These are phyloP conservation scores for Drosophila mercatorum DNA, from an alignment of 2,888 invertebrate genomes.

Conservation along the genomic window DNA sequence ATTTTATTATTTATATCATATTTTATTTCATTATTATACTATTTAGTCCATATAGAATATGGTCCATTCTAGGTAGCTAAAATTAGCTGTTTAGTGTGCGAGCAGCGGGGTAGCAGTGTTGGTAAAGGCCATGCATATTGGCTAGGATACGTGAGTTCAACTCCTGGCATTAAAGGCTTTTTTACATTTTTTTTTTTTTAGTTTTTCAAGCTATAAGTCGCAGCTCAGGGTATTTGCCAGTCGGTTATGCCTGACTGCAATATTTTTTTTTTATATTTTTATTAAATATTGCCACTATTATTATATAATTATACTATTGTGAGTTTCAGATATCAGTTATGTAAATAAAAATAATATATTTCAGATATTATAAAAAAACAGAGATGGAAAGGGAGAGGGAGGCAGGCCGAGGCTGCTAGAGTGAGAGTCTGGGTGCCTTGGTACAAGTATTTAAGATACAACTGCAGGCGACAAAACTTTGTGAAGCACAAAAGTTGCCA, in stretches of 20 bases:
- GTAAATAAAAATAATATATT: background rate
- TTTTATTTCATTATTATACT: too few relatives aligned
- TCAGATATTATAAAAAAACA: background rate
- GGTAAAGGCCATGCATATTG: too few relatives aligned
- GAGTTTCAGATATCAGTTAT: background rate
- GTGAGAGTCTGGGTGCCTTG: background rate
- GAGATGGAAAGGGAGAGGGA: background rate
- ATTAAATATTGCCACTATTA: background rate
- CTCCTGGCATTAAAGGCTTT: too few relatives aligned
- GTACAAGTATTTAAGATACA: background rate
- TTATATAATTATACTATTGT: background rate
- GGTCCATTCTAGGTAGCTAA: too few relatives aligned
- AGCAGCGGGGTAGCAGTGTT: too few relatives aligned
- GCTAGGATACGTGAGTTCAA: too few relatives aligned
- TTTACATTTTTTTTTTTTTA: too few relatives aligned
- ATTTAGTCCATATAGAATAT: too few relatives aligned
- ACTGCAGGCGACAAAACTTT: slow-evolving; percentile 8
- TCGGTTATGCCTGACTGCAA: too few relatives aligned
- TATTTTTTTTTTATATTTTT: background rate
- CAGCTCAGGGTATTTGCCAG: background rate
- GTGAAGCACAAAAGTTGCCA: slow-evolving; percentile 1
- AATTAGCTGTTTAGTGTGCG: too few relatives aligned
- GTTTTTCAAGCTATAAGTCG: too few relatives aligned
- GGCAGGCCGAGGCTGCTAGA: background rate
- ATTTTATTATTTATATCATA: too few relatives aligned